Conservation (phyloP, 2,888 invertebrate genomes). For the Oscheius sp. region DNA sequence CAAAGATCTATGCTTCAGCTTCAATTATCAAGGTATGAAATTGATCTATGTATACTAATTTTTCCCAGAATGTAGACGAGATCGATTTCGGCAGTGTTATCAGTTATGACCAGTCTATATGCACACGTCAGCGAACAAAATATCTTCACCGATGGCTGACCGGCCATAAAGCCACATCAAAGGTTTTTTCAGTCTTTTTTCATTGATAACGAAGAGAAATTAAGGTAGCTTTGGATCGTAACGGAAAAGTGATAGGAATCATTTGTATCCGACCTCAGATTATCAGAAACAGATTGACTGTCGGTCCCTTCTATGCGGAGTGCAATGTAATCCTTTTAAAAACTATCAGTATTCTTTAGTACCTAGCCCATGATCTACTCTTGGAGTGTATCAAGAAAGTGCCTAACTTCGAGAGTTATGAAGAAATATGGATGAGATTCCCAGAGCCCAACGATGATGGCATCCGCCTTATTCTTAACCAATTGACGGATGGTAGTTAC, state of each 20-base stretch:
- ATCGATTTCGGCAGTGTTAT: background rate
- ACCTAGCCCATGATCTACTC: conserved; percentile 8
- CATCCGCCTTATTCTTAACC: background rate
- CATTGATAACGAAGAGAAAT: too few species aligned
- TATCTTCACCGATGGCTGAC: conserved; percentile 10
- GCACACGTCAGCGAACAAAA: conserved; percentile 5
- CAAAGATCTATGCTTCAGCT: too few species aligned
- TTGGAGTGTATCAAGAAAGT: background rate
- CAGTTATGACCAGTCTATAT: conserved; percentile 15
- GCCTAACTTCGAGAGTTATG: background rate
- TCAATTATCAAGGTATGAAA: background rate
- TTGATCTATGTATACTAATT: background rate
- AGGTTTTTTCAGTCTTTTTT: background rate
- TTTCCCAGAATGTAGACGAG: background rate
- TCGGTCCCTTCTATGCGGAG: conserved; percentile 21
- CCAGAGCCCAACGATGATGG: conserved; percentile 8
- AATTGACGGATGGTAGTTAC: background rate
- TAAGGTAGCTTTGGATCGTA: conserved; percentile 13
- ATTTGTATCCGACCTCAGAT: conserved; percentile 20
- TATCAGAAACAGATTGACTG: conserved; percentile 1
- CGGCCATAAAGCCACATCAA: background rate
- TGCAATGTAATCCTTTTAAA: background rate
- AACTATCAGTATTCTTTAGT: background rate
- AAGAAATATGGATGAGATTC: conserved; percentile 14
- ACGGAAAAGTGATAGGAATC: conserved; percentile 3